phyloP scores from a whole-genome alignment of 2,113 vertebrate genomes.

The Phylloscopus whistleri region DNA sequence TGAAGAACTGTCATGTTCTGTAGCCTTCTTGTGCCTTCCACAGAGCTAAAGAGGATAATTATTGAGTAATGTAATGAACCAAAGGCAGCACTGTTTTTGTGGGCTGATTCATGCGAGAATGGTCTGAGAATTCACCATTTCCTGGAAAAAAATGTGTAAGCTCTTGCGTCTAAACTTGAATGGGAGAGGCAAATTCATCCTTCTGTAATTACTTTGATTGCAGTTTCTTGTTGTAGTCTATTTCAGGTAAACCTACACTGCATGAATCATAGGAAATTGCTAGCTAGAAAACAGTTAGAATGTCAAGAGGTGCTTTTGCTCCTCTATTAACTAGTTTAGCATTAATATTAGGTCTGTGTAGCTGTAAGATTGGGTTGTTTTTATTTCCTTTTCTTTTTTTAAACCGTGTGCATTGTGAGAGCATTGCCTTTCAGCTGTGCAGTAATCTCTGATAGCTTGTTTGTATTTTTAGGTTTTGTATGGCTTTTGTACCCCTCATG shows the following conservation, averaged over 20 bases:
- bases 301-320: conserved; percentile 25
- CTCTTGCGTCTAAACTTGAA: background rate
- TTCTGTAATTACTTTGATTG: background rate
- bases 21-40: background rate
- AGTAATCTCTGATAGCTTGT: background rate
- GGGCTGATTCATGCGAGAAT: background rate
- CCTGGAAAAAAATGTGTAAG: background rate
- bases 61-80: background rate
- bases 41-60: background rate
- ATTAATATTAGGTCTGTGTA: background rate
- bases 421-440: background rate
- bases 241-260: background rate
- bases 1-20: too few species aligned
- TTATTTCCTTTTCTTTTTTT: background rate
- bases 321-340: background rate
- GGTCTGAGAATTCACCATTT: background rate
- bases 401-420: background rate
- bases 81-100: background rate
- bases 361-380: background rate
- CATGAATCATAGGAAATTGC: background rate
- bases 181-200: background rate
- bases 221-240: background rate
- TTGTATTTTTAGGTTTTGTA: background rate
- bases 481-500: background rate
- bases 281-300: background rate